phyloP scores from a whole-genome alignment of 1,140 invertebrate species.

The Mactra quadrangularis region DNA sequence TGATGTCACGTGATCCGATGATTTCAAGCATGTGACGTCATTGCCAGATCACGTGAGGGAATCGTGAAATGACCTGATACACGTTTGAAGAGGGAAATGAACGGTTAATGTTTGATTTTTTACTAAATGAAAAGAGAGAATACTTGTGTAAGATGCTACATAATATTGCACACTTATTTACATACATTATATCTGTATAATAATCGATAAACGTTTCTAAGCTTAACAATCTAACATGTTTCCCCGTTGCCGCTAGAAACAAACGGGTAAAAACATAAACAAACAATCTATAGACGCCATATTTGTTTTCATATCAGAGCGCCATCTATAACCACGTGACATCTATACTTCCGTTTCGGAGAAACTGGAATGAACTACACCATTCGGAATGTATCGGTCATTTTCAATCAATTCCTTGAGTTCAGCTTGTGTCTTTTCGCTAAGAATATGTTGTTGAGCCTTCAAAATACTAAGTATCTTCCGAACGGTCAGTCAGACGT shows the following conservation, averaged over 20 bases:
- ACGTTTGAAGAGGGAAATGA: background rate
- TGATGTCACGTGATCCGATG: too few species aligned
- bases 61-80: too few species aligned
- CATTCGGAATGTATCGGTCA: conserved; percentile 75
- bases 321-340: conserved; percentile 51
- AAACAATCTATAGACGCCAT: conserved; percentile 30
- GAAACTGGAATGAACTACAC: conserved; percentile 54
- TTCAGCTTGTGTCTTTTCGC: conserved; percentile 68
- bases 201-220: background rate
- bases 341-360: conserved; percentile 66
- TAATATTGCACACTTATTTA: conserved; percentile 35
- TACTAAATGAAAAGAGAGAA: background rate
- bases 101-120: background rate
- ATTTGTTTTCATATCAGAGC: conserved; percentile 24
- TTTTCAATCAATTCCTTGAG: conserved; percentile 60
- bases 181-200: conserved; percentile 15
- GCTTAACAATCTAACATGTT: conserved; percentile 19
- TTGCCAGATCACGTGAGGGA: too few species aligned
- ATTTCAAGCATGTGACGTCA: too few species aligned
- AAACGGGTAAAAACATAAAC: background rate
- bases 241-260: conserved; percentile 3
- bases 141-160: background rate
- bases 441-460: conserved; percentile 67
- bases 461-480: conserved; percentile 70
- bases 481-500: conserved; percentile 81